Evolutionary conservation across 2,113 vertebrate species (phyloP).

Genomic region (Tricholaema leucomelas): DNA sequence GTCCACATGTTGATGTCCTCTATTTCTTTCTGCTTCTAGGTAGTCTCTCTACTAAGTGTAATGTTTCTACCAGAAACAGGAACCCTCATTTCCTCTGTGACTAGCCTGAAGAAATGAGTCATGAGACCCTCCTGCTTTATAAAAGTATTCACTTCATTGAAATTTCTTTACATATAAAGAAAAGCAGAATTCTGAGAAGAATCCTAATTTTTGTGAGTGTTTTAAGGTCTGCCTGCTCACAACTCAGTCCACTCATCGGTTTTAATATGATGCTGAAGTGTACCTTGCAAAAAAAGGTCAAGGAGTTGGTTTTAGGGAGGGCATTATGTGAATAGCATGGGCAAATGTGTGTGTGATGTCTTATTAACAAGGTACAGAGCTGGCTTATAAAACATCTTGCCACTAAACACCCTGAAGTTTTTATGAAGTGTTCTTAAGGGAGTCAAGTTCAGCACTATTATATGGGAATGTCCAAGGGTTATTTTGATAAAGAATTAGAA

Average conservation of each 20-base stretch:
- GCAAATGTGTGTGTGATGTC: neutral
- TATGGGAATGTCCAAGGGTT: neutral
- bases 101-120: neutral
- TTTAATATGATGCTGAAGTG: neutral
- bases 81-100: neutral
- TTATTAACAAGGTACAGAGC: neutral
- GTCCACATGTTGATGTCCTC: neutral
- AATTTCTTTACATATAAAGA: neutral
- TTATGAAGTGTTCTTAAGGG: neutral
- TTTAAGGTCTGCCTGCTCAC: neutral
- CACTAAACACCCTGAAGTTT: neutral
- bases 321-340: neutral
- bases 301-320: neutral
- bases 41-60: neutral
- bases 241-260: fast-evolving
- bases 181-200: neutral
- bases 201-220: neutral
- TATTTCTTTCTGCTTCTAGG: neutral
- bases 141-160: neutral
- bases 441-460: neutral
- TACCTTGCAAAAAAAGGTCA: neutral
- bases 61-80: neutral
- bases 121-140: neutral
- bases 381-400: neutral
- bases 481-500: neutral